Evolutionary conservation across 2,888 invertebrate species (phyloP).

Genomic region (Ophraella communa): DNA sequence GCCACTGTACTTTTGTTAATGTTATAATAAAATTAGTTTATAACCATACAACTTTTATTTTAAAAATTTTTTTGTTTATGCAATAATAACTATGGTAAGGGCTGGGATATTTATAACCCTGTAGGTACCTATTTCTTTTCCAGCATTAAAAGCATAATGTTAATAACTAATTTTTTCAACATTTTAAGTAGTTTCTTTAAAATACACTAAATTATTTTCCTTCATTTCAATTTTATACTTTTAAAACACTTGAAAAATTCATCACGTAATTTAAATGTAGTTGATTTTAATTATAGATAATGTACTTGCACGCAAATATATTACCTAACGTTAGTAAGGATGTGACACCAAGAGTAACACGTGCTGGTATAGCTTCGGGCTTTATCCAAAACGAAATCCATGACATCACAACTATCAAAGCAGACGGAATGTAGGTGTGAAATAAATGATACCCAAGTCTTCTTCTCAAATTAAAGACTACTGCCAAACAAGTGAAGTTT

Average conservation of each 20-base stretch:
- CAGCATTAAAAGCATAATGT: too few species aligned
- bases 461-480: slow-evolving; percentile 83
- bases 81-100: too few species aligned
- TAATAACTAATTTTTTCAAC: too few species aligned
- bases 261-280: neutral
- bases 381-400: slow-evolving; percentile 98
- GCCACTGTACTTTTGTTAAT: too few species aligned
- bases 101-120: too few species aligned
- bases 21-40: too few species aligned
- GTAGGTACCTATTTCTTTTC: too few species aligned
- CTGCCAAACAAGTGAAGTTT: slow-evolving; percentile 91
- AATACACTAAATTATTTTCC: too few species aligned
- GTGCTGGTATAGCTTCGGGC: slow-evolving; percentile 89
- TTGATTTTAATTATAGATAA: neutral
- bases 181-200: too few species aligned
- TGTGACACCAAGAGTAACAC: slow-evolving; percentile 87
- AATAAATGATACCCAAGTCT: slow-evolving; percentile 89
- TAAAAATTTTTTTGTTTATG: too few species aligned
- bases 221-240: too few species aligned
- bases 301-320: neutral
- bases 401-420: slow-evolving; percentile 91
- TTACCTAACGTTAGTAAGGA: slow-evolving; percentile 82
- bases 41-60: too few species aligned
- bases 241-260: neutral
- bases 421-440: slow-evolving; percentile 91